These are phyloP conservation scores for Pheosia tremula DNA, from an alignment of 2,888 invertebrate species.

Conservation along the genomic window DNA sequence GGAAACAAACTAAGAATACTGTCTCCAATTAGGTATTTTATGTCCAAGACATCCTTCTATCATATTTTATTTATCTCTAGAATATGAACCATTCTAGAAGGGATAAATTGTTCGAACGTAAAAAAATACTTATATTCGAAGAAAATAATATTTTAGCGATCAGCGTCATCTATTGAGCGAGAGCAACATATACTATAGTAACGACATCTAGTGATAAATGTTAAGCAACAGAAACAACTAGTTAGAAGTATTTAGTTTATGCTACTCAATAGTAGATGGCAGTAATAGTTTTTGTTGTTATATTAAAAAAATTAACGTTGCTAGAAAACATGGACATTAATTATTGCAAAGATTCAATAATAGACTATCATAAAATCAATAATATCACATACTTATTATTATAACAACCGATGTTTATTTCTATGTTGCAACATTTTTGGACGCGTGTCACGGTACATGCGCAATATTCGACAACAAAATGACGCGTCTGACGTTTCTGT, in stretches of 20 bases:
- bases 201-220: background rate
- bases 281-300: no score
- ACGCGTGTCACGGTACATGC: conserved; percentile 55
- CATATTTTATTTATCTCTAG: no score
- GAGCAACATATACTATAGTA: background rate
- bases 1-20: no score
- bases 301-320: no score
- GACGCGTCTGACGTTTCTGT: conserved; percentile 64
- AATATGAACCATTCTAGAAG: no score
- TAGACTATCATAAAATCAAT: background rate
- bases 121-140: background rate
- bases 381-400: background rate
- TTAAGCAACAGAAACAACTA: background rate
- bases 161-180: background rate
- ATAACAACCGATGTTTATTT: background rate
- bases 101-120: no score
- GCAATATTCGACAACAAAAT: conserved; percentile 40
- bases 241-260: conserved; percentile 6
- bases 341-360: background rate
- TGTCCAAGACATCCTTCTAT: no score
- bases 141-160: background rate
- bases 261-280: conserved; percentile 22
- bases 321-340: background rate
- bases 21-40: no score
- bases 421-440: conserved; percentile 42